Percentiles rank a stretch among this genome's conserved stretches.
Evolutionary conservation across 2,113 vertebrate genomes (phyloP).

Genomic region (Morone saxatilis): DNA sequence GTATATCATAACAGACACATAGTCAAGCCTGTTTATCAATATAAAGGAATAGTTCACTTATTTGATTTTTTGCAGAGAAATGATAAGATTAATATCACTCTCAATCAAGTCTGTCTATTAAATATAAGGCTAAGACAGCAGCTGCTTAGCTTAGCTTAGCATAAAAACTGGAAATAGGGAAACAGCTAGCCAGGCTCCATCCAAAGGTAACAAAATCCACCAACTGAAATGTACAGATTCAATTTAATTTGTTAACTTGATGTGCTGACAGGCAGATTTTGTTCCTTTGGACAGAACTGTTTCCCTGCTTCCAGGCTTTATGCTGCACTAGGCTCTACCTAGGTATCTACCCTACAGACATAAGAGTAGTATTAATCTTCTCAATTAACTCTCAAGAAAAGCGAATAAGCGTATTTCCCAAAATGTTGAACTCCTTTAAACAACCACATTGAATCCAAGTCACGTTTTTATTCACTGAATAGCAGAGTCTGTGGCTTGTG

Average conservation of each 20-base stretch:
- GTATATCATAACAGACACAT: conserved; percentile 9
- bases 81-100: background rate
- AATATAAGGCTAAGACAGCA: background rate
- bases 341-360: background rate
- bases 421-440: conserved; percentile 4
- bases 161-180: background rate
- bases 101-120: background rate
- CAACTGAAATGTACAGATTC: background rate
- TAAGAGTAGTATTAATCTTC: background rate
- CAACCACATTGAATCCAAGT: background rate
- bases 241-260: background rate
- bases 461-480: background rate
- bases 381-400: conserved; percentile 2
- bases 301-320: background rate
- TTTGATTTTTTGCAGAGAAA: background rate
- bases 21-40: background rate
- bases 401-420: background rate
- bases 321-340: background rate
- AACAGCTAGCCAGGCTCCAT: background rate
- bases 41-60: background rate
- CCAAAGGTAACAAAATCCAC: background rate
- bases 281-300: background rate
- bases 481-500: background rate
- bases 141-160: background rate
- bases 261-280: background rate